Conservation (phyloP, 1,140 invertebrate genomes). For the Aethina tumida region DNA sequence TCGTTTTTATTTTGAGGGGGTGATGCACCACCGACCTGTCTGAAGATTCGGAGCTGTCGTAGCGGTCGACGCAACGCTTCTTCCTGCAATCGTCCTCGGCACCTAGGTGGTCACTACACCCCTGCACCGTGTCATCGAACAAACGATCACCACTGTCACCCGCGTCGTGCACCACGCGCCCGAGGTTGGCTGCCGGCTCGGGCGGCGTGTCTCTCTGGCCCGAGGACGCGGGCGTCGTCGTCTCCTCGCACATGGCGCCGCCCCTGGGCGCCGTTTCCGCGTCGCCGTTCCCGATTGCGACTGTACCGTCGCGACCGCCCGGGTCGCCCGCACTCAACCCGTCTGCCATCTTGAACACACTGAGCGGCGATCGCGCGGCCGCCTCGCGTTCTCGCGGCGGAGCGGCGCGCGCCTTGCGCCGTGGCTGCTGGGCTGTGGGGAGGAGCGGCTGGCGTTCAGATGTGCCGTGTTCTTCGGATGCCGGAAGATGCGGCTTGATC, state of each 20-base stretch:
- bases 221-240: too few relatives aligned
- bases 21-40: conserved; percentile 72
- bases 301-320: conserved; percentile 14
- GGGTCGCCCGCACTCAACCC: conserved; percentile 34
- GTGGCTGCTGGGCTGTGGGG: conserved; percentile 9
- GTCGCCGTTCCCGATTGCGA: conserved; percentile 7
- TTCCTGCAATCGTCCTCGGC: conserved; percentile 53
- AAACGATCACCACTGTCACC: conserved; percentile 18
- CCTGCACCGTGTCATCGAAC: not conserved
- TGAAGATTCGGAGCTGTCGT: conserved; percentile 81
- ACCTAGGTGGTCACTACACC: conserved; percentile 8
- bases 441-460: conserved; percentile 6
- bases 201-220: too few relatives aligned
- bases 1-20: not conserved
- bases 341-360: conserved; percentile 39
- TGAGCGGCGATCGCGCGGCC: conserved; percentile 27
- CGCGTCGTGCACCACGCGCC: conserved; percentile 18
- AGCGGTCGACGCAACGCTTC: conserved; percentile 75
- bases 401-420: conserved; percentile 15
- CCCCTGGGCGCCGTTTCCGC: conserved; percentile 4
- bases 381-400: conserved; percentile 18
- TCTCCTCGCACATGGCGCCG: conserved; percentile 6
- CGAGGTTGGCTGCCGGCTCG: too few relatives aligned
- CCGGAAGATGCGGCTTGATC: not conserved
- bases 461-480: not conserved